Evolutionary conservation across 2,888 invertebrate species (phyloP).

Genomic region (Meteorus colon): DNA sequence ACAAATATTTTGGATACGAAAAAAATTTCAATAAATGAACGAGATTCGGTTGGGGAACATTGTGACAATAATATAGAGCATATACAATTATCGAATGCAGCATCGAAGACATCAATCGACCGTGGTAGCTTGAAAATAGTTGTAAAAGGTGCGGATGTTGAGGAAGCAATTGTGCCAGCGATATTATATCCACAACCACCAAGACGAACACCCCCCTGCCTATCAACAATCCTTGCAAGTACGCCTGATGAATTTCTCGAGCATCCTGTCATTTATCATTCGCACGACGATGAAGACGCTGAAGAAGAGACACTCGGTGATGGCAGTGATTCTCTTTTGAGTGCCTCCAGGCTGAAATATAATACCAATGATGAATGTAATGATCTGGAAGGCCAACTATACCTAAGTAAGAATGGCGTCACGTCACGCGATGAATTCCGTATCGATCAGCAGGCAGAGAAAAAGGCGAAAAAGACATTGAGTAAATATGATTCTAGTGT

Average conservation of each 20-base stretch:
- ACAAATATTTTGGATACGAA: constrained; percentile 15
- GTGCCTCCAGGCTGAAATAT: constrained; percentile 76
- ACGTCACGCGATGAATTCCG: constrained; percentile 32
- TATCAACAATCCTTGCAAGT: constrained; percentile 63
- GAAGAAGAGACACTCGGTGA: constrained; percentile 69
- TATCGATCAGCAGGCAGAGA: constrained; percentile 18
- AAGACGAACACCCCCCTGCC: constrained; percentile 76
- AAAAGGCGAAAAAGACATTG: constrained; percentile 46
- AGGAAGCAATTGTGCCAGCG: constrained; percentile 84
- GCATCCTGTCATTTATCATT: constrained; percentile 76
- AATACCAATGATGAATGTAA: constrained; percentile 46
- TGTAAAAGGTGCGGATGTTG: constrained; percentile 75
- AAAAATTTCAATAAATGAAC: constrained; percentile 14
- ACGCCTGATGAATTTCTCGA: constrained; percentile 66
- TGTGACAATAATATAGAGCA: not conserved
- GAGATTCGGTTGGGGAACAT: not conserved
- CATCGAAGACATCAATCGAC: constrained; percentile 71
- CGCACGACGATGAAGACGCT: constrained; percentile 76
- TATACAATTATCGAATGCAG: not conserved
- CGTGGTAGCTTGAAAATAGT: constrained; percentile 73
- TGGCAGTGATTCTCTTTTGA: constrained; percentile 82
- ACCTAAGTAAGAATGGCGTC: constrained; percentile 21
- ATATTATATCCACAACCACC: constrained; percentile 89
- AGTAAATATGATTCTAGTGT: constrained; percentile 49
- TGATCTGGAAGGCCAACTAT: constrained; percentile 25